Evolutionary conservation across 2,888 invertebrate genomes (phyloP).

Genomic region (Bhutanitis thaidina): DNA sequence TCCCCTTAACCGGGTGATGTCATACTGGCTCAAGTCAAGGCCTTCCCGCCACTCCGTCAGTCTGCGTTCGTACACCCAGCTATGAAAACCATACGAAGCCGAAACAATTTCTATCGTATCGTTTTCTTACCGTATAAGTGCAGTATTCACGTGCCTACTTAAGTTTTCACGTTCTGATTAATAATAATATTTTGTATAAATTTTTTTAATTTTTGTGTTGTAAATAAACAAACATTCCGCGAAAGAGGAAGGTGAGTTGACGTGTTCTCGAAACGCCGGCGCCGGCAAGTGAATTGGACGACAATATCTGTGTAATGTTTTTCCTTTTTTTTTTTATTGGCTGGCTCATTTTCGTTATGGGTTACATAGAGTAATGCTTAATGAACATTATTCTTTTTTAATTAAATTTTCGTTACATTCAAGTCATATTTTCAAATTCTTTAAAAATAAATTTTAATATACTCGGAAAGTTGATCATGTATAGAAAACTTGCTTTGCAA

Average conservation of each 20-base stretch:
- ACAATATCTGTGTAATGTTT: background rate
- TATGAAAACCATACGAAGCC: conserved; percentile 58
- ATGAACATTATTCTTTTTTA: too few relatives aligned
- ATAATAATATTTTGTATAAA: conserved; percentile 23
- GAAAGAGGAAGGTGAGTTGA: conserved; percentile 72
- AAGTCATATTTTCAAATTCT: too few relatives aligned
- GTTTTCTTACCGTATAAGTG: conserved; percentile 55
- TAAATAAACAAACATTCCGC: conserved; percentile 64
- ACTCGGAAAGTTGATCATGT: too few relatives aligned
- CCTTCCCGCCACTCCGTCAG: conserved; percentile 35
- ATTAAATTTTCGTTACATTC: too few relatives aligned
- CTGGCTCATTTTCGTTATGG: too few relatives aligned
- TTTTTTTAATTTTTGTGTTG: conserved; percentile 31
- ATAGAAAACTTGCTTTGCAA: too few relatives aligned
- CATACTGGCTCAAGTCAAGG: conserved; percentile 47
- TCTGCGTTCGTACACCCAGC: conserved; percentile 54
- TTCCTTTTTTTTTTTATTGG: background rate
- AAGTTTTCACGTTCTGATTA: conserved; percentile 28
- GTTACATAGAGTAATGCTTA: too few relatives aligned
- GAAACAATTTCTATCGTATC: conserved; percentile 39
- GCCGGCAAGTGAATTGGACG: conserved; percentile 15
- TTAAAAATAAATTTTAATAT: too few relatives aligned
- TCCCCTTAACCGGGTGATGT: conserved; percentile 52
- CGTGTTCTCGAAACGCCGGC: conserved; percentile 19
- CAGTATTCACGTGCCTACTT: conserved; percentile 57